Conservation (phyloP, 2,113 vertebrate genomes). For the Gavialis gangeticus region DNA sequence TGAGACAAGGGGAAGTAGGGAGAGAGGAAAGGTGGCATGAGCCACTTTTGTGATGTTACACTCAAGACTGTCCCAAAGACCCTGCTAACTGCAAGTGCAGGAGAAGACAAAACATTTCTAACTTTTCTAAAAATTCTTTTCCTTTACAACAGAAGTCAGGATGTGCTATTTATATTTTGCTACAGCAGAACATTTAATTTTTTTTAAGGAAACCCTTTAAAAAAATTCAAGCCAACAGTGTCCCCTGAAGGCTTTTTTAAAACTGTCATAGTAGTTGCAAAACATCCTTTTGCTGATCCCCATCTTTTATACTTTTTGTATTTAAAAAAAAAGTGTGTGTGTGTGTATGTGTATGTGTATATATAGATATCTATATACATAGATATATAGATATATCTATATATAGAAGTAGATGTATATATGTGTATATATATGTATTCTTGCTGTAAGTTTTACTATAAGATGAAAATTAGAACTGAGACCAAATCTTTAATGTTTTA, state of each 20-base stretch:
- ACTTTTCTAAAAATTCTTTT: neutral
- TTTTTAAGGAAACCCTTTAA: neutral
- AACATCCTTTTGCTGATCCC: neutral
- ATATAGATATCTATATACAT: no score
- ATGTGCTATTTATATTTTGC: neutral
- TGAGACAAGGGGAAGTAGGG: neutral
- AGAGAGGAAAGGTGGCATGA: neutral
- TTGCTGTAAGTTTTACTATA: neutral
- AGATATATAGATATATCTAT: no score
- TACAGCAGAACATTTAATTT: neutral
- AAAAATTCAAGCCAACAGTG: neutral
- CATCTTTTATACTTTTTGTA: neutral
- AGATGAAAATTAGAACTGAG: neutral
- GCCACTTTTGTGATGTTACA: neutral
- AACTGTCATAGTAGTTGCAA: neutral
- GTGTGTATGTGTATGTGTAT: no score
- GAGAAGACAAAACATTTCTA: neutral
- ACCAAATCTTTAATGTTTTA: neutral
- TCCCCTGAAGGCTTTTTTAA: neutral
- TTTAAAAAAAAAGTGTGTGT: neutral
- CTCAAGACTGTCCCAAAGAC: neutral
- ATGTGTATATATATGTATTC: neutral
- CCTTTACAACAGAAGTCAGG: neutral
- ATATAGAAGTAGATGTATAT: no score
- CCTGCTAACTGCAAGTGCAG: neutral